phyloP scores from a whole-genome alignment of 2,797 vertebrate genomes.

The Sylvilagus floridanus region DNA sequence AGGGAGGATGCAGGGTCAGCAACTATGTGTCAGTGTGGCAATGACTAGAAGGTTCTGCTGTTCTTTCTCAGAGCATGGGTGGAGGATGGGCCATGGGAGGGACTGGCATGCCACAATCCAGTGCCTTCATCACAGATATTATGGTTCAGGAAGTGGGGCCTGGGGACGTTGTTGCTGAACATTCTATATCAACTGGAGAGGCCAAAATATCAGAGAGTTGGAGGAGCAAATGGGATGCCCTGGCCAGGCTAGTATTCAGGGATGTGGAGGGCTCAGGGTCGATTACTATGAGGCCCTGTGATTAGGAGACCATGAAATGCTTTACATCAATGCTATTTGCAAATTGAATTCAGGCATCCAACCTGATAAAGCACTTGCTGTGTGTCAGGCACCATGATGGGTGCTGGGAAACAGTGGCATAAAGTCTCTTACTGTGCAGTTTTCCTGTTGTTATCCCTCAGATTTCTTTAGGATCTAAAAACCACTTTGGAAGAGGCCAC shows the following conservation, averaged over 20 bases:
- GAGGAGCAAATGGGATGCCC: fast-evolving
- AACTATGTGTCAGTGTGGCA: not conserved
- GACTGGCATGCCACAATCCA: fast-evolving
- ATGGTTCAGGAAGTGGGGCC: not conserved
- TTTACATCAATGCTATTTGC: not conserved
- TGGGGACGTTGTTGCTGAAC: not conserved
- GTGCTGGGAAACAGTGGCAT: not conserved
- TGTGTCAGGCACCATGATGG: not conserved
- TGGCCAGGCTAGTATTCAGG: not conserved
- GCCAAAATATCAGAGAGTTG: too few relatives aligned
- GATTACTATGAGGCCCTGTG: not conserved
- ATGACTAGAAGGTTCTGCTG: not conserved
- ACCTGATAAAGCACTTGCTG: not conserved
- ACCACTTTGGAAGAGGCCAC: not conserved
- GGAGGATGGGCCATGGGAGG: not conserved
- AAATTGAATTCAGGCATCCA: not conserved
- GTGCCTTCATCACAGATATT: not conserved
- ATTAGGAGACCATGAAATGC: not conserved
- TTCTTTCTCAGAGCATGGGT: not conserved
- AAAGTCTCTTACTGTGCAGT: not conserved
- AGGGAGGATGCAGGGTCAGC: slow-evolving; percentile 26
- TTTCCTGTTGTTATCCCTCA: not conserved
- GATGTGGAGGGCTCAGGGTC: not conserved
- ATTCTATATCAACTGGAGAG: not conserved
- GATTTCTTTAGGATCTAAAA: not conserved